These are phyloP conservation scores for Himantopus leucocephalus DNA, from an alignment of 2,113 vertebrate genomes.

Conservation along the genomic window DNA sequence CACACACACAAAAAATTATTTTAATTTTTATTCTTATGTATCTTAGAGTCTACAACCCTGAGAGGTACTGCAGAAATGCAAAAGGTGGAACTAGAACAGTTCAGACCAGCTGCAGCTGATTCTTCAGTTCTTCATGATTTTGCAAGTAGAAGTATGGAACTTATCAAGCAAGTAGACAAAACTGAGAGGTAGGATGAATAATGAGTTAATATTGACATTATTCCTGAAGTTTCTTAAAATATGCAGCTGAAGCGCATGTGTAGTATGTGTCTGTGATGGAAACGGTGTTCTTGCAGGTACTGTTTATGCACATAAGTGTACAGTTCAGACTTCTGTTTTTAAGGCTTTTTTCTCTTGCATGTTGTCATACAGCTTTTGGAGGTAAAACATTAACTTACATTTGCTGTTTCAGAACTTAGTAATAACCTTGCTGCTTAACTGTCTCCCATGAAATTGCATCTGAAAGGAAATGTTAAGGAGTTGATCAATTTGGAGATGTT, in stretches of 20 bases:
- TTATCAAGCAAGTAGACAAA: neutral
- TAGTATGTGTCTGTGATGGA: rapidly evolving
- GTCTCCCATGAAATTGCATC: neutral
- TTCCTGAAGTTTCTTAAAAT: neutral
- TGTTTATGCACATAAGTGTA: neutral
- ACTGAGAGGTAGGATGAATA: constrained; percentile 54
- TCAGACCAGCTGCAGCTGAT: neutral
- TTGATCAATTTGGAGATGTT: neutral
- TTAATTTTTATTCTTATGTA: constrained; percentile 4
- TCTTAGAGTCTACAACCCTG: constrained; percentile 17
- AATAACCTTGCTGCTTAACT: neutral
- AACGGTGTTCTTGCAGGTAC: neutral
- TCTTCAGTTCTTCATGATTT: neutral
- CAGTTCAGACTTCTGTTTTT: neutral
- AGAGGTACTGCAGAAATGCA: constrained; percentile 25
- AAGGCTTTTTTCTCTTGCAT: neutral
- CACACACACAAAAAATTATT: neutral
- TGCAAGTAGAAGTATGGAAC: neutral
- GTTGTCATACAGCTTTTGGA: neutral
- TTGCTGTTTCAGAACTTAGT: neutral
- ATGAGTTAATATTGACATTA: neutral
- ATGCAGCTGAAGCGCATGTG: neutral
- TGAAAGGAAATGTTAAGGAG: neutral
- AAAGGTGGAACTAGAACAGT: neutral
- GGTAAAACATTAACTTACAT: neutral